Evolutionary conservation across 2,797 vertebrate species (phyloP).

Genomic region (Tokudaia muenninki): DNA sequence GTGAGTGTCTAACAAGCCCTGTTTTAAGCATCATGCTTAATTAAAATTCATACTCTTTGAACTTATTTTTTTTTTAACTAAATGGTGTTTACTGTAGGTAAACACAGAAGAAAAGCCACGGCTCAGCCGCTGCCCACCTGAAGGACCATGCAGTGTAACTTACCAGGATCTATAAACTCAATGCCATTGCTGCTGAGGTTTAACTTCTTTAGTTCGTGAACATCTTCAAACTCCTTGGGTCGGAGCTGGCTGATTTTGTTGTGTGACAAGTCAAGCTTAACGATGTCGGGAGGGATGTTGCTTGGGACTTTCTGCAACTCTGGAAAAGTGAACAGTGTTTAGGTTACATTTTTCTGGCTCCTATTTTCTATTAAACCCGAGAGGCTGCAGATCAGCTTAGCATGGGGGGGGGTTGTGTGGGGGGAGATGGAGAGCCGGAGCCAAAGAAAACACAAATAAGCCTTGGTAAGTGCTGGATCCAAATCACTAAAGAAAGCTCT

Average conservation of each 20-base stretch:
- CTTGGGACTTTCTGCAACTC: slow-evolving; percentile 94
- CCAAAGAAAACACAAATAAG: not conserved
- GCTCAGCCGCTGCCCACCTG: not conserved
- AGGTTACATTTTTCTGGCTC: not conserved
- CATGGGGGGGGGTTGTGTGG: not conserved
- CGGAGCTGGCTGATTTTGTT: slow-evolving; percentile 95
- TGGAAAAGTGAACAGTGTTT: slow-evolving; percentile 85
- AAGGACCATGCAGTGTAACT: slow-evolving; percentile 60
- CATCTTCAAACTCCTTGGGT: slow-evolving; percentile 94
- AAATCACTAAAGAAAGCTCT: not conserved
- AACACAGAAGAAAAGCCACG: not conserved
- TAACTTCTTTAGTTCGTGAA: slow-evolving; percentile 95
- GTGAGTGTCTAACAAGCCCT: slow-evolving; percentile 18
- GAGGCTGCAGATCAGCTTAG: not conserved
- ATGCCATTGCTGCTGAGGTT: slow-evolving; percentile 96
- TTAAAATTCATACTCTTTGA: slow-evolving; percentile 51
- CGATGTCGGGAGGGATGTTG: slow-evolving; percentile 93
- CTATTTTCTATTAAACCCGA: not conserved
- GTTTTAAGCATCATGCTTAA: slow-evolving; percentile 33
- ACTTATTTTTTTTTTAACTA: not conserved
- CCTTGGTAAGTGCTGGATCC: not conserved
- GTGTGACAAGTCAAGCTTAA: slow-evolving; percentile 95
- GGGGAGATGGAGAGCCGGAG: not conserved
- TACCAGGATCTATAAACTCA: slow-evolving; percentile 94
- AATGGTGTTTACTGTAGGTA: slow-evolving; percentile 40